These are phyloP conservation scores for Ctenopoma multispine DNA, from an alignment of 2,797 vertebrate species.

Conservation along the genomic window DNA sequence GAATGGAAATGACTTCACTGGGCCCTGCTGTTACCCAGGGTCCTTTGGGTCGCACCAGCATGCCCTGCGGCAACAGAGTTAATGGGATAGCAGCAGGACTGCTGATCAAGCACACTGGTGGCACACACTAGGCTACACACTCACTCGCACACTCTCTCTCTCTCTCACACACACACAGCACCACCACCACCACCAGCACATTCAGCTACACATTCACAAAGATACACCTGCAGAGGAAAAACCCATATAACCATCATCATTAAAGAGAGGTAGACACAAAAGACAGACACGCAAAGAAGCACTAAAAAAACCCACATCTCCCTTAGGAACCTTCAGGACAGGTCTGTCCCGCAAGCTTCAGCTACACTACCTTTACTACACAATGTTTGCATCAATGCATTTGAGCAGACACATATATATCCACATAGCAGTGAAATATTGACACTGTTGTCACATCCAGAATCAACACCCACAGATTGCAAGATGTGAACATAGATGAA, in stretches of 20 bases:
- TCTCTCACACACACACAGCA: conserved; percentile 7
- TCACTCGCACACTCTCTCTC: conserved; percentile 6
- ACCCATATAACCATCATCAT: conserved; percentile 19
- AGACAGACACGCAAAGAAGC: not conserved
- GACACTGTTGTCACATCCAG: conserved; percentile 13
- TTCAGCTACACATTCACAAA: conserved; percentile 32
- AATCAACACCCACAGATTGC: not conserved
- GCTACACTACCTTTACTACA: conserved; percentile 17
- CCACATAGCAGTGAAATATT: conserved; percentile 1
- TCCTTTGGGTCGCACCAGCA: conserved; percentile 70
- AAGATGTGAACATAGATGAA: not conserved
- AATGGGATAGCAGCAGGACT: conserved; percentile 78
- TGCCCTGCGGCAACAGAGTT: conserved; percentile 71
- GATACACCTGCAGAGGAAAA: conserved; percentile 29
- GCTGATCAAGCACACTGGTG: conserved; percentile 74
- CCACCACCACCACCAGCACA: conserved; percentile 4
- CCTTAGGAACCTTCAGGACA: conserved; percentile 28
- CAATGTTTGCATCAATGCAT: conserved; percentile 7
- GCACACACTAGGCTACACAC: conserved; percentile 36
- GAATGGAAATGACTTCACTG: conserved; percentile 72
- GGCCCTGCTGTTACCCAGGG: conserved; percentile 69
- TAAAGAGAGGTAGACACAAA: conserved; percentile 36
- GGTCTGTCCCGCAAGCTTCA: conserved; percentile 13
- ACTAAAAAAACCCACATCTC: conserved; percentile 1
- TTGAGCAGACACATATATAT: conserved; percentile 11